phyloP scores from a whole-genome alignment of 2,797 vertebrate genomes.

The Amblyopsis hoosieri region DNA sequence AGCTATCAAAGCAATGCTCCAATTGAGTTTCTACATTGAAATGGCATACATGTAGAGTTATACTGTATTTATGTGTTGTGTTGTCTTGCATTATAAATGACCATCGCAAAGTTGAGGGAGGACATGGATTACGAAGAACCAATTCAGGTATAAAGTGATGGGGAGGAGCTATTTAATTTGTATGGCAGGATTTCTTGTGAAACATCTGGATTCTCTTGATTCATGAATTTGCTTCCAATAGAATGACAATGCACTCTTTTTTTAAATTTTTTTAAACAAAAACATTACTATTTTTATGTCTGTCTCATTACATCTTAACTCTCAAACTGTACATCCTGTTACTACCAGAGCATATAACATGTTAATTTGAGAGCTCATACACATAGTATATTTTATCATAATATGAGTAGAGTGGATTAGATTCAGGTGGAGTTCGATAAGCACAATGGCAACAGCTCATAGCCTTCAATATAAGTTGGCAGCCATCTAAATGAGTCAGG shows the following conservation, averaged over 20 bases:
- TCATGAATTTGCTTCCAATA: conserved; percentile 30
- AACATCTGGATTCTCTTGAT: conserved; percentile 11
- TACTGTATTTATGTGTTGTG: conserved; percentile 30
- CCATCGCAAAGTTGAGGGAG: no score
- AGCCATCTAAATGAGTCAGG: background rate
- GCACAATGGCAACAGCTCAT: conserved; percentile 5
- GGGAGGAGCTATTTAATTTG: conserved; percentile 2
- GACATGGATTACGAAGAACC: no score
- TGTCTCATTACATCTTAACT: conserved; percentile 22
- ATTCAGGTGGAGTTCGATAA: background rate
- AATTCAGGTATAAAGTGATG: no score
- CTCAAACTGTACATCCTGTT: conserved; percentile 34
- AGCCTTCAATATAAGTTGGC: conserved; percentile 8
- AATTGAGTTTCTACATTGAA: conserved; percentile 3
- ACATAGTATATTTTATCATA: no score
- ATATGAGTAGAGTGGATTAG: background rate
- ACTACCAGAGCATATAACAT: conserved; percentile 50
- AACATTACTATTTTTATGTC: conserved; percentile 27
- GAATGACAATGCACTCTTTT: conserved; percentile 31
- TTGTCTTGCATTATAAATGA: conserved; percentile 13
- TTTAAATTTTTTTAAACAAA: conserved; percentile 19
- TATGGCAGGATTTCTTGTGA: conserved; percentile 20
- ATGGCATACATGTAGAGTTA: background rate
- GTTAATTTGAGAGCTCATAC: no score
- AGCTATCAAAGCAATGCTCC: background rate